Percentiles rank a stretch among this genome's conserved stretches.
These are phyloP conservation scores for Phalacrocorax pelagicus DNA, from an alignment of 2,113 vertebrate species.

Conservation along the genomic window DNA sequence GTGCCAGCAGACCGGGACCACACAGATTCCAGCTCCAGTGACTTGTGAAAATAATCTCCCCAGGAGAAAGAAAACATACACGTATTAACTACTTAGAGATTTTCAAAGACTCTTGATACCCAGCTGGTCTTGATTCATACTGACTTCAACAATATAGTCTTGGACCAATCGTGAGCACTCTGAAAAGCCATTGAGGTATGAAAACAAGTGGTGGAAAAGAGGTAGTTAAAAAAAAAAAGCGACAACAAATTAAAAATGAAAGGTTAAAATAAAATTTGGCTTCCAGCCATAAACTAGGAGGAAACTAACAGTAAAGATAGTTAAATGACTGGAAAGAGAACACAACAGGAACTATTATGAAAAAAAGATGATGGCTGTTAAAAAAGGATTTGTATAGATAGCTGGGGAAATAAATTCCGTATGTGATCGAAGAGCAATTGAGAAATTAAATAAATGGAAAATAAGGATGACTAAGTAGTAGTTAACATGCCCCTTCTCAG, in stretches of 20 bases:
- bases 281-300: conserved; percentile 44
- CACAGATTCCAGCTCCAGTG: neutral
- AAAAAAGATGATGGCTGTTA: conserved; percentile 38
- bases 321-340: conserved; percentile 54
- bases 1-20: neutral
- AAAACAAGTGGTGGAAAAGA: conserved; percentile 34
- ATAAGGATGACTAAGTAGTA: conserved; percentile 70
- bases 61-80: conserved; percentile 50
- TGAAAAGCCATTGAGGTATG: conserved; percentile 45
- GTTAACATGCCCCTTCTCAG: conserved; percentile 62
- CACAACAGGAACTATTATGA: conserved; percentile 36
- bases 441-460: conserved; percentile 70
- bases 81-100: conserved; percentile 20
- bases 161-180: neutral
- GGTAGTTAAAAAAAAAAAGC: neutral
- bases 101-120: conserved; percentile 50
- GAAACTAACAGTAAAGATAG: conserved; percentile 51
- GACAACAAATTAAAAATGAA: conserved; percentile 35
- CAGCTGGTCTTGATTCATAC: conserved; percentile 51
- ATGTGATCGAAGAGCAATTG: conserved; percentile 50
- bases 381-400: conserved; percentile 57
- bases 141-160: conserved; percentile 39
- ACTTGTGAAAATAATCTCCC: conserved; percentile 43
- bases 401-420: conserved; percentile 46
- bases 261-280: conserved; percentile 52